A percentile compares a stretch with the other conserved stretches of the same genome.
Evolutionary conservation across 2,113 vertebrate genomes (phyloP).

Genomic region (Tachycineta bicolor): DNA sequence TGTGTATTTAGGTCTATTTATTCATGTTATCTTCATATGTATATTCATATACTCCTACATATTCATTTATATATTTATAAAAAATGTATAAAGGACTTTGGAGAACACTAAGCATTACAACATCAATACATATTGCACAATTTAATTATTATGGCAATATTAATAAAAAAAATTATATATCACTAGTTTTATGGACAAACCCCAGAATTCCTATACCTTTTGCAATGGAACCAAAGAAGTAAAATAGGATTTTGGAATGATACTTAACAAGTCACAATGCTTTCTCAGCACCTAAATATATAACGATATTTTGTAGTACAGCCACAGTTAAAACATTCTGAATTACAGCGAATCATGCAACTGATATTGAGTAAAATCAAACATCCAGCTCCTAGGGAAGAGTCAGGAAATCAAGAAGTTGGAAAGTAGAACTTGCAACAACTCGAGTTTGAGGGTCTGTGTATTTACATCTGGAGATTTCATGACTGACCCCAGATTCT

Average conservation of each 20-base stretch:
- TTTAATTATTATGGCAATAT: background rate
- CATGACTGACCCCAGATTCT: background rate
- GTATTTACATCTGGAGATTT: background rate
- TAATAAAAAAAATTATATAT: background rate
- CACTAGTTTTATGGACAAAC: background rate
- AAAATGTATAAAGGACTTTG: background rate
- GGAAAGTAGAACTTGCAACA: background rate
- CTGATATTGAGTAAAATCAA: background rate
- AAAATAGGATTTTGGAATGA: background rate
- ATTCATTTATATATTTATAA: background rate
- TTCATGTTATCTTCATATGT: background rate
- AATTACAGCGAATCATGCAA: background rate
- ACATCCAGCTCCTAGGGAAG: background rate
- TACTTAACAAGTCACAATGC: background rate
- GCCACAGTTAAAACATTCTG: background rate
- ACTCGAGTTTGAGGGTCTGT: background rate
- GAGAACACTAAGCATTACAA: background rate
- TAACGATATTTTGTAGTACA: background rate
- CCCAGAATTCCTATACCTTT: background rate
- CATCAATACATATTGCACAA: background rate
- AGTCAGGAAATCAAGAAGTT: background rate
- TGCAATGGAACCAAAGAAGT: background rate
- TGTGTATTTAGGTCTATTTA: background rate
- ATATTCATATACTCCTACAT: background rate
- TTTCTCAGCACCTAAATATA: background rate